A percentile compares a stretch with the other conserved stretches of the same genome.
phyloP scores from a whole-genome alignment of 2,888 invertebrate genomes.

The Agrochola circellaris region DNA sequence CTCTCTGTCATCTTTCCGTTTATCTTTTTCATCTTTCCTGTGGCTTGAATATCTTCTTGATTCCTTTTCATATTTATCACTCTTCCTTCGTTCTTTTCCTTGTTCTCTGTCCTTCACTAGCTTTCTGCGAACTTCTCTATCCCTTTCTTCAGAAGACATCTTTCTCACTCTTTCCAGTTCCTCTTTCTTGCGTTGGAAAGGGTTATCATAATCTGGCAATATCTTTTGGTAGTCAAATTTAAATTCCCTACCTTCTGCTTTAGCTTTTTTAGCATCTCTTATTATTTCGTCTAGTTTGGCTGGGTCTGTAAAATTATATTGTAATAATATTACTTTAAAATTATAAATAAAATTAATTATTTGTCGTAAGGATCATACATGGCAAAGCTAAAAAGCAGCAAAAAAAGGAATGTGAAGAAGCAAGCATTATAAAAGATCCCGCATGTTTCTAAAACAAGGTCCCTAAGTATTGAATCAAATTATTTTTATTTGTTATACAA shows the following conservation, averaged over 20 bases:
- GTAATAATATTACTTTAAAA: not conserved
- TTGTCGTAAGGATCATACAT: not conserved
- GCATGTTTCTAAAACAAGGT: slow-evolving; percentile 3
- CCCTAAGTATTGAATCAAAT: slow-evolving; percentile 29
- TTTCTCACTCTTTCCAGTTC: slow-evolving; percentile 66
- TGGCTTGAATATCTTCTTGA: slow-evolving; percentile 58
- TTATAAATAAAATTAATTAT: slow-evolving; percentile 3
- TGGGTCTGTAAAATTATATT: slow-evolving; percentile 75
- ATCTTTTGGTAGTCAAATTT: slow-evolving; percentile 87
- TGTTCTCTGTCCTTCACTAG: slow-evolving; percentile 46
- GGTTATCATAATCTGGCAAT: slow-evolving; percentile 86
- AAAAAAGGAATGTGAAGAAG: slow-evolving; percentile 30
- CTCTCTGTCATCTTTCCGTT: slow-evolving; percentile 64
- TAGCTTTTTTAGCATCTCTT: slow-evolving; percentile 85
- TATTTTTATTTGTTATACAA: not conserved
- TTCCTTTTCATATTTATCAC: slow-evolving; percentile 67
- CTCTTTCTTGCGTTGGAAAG: slow-evolving; percentile 84
- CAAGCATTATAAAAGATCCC: slow-evolving; percentile 40
- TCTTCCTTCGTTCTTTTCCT: slow-evolving; percentile 61
- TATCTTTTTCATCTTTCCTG: slow-evolving; percentile 63
- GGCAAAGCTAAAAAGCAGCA: slow-evolving; percentile 23
- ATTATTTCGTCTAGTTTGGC: slow-evolving; percentile 86
- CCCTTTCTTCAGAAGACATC: slow-evolving; percentile 66
- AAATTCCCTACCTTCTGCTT: slow-evolving; percentile 83
- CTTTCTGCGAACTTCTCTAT: slow-evolving; percentile 54